phyloP scores from a whole-genome alignment of 2,797 vertebrate species.

The Manis javanica region DNA sequence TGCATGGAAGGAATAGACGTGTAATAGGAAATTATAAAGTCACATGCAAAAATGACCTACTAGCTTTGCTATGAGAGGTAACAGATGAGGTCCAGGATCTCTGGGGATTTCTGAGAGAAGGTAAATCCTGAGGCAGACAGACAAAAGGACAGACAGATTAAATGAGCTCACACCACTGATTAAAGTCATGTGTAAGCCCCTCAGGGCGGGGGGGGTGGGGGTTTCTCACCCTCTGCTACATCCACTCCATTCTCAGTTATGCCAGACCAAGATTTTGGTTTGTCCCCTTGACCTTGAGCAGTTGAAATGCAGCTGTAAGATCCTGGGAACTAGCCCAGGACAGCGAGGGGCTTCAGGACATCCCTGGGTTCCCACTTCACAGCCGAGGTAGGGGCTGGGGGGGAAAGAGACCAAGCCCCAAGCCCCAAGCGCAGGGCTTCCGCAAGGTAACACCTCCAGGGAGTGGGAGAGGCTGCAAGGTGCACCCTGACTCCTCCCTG shows the following conservation, averaged over 20 bases:
- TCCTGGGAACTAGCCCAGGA: not conserved
- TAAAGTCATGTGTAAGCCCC: not conserved
- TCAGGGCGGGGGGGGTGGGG: no score
- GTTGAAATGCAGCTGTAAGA: not conserved
- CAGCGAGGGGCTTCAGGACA: not conserved
- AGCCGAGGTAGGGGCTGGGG: not conserved
- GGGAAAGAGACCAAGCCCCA: not conserved
- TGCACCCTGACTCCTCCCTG: slow-evolving; percentile 35
- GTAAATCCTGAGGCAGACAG: not conserved
- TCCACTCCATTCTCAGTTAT: not conserved
- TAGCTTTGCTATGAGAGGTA: not conserved
- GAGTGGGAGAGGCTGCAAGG: slow-evolving; percentile 12
- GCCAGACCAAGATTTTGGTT: slow-evolving; percentile 43
- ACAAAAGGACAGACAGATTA: slow-evolving; percentile 22
- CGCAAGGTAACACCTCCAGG: slow-evolving; percentile 36
- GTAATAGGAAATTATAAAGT: slow-evolving; percentile 26
- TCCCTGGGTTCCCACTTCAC: not conserved
- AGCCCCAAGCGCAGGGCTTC: slow-evolving; percentile 5
- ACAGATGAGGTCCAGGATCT: slow-evolving; percentile 27
- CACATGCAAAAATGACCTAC: not conserved
- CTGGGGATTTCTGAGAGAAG: not conserved
- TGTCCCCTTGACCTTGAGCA: slow-evolving; percentile 77
- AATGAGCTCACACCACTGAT: not conserved
- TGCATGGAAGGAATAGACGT: not conserved
- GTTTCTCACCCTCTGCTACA: not conserved